Conservation (phyloP, 2,113 vertebrate genomes). For the Sylvilagus bachmani region DNA sequence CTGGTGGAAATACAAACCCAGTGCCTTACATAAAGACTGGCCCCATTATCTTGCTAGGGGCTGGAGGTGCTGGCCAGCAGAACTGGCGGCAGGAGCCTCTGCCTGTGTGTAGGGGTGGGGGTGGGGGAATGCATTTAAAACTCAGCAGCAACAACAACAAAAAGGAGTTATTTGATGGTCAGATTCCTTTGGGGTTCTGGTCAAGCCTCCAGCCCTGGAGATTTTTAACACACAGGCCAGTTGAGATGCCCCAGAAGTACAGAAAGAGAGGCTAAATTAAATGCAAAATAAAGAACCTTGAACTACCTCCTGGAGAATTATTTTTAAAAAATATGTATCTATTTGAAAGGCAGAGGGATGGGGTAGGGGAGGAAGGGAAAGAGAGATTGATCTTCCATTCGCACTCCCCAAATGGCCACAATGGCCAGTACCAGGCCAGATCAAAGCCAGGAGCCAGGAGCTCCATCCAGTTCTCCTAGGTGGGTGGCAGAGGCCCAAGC, state of each 20-base stretch:
- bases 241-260: not conserved
- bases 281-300: not conserved
- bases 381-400: too few species aligned
- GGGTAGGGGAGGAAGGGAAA: too few species aligned
- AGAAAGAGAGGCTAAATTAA: not conserved
- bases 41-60: not conserved
- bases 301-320: too few species aligned
- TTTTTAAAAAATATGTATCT: too few species aligned
- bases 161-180: not conserved
- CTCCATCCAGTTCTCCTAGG: too few species aligned
- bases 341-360: too few species aligned
- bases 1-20: not conserved
- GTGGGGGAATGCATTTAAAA: conserved; percentile 39
- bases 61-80: not conserved
- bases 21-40: conserved; percentile 26
- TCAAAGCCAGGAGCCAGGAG: too few species aligned
- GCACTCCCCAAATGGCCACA: too few species aligned
- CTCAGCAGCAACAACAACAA: not conserved
- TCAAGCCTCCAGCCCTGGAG: not conserved
- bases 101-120: not conserved
- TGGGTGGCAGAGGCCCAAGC: too few species aligned
- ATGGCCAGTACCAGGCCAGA: too few species aligned
- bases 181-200: not conserved
- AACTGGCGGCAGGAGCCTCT: not conserved
- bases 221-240: conserved; percentile 32